Percentiles rank a stretch among this genome's conserved stretches.
phyloP scores from a whole-genome alignment of 2,888 invertebrate genomes.

The Perizoma affinitatum region DNA sequence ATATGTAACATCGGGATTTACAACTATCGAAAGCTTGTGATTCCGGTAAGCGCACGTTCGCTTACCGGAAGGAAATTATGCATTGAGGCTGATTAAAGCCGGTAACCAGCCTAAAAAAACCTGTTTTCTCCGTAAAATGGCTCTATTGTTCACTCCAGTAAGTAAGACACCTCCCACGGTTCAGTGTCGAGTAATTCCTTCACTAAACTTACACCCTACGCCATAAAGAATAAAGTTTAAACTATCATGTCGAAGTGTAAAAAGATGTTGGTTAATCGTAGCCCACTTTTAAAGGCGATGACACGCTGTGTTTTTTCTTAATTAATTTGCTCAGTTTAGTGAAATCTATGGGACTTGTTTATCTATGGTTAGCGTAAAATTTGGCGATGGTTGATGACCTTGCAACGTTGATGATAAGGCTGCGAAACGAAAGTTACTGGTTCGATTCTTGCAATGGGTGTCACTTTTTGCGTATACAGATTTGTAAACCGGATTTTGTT shows the following conservation, averaged over 20 bases:
- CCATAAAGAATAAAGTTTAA: slow-evolving; percentile 9
- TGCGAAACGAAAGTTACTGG: neutral
- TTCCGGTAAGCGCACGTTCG: neutral
- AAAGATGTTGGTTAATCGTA: slow-evolving; percentile 43
- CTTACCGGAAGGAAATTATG: neutral
- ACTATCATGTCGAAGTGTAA: slow-evolving; percentile 18
- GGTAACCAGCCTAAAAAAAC: neutral
- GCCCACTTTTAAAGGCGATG: slow-evolving; percentile 68
- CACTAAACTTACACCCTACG: slow-evolving; percentile 17
- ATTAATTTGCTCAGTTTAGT: slow-evolving; percentile 69
- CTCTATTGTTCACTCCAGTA: slow-evolving; percentile 50
- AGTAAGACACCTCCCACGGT: slow-evolving; percentile 57
- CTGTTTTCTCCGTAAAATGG: slow-evolving; percentile 17
- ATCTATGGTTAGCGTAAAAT: slow-evolving; percentile 23
- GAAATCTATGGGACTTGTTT: slow-evolving; percentile 56
- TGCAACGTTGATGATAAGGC: neutral
- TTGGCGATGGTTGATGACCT: slow-evolving; percentile 20
- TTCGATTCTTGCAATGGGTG: slow-evolving; percentile 1
- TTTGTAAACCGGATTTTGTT: no score
- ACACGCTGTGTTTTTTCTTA: slow-evolving; percentile 63
- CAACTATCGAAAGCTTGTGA: no score
- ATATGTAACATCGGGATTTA: no score
- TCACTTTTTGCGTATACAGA: no score
- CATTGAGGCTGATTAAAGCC: neutral
- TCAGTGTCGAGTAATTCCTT: slow-evolving; percentile 35